phyloP scores from a whole-genome alignment of 2,113 vertebrate species.

The Ondatra zibethicus region DNA sequence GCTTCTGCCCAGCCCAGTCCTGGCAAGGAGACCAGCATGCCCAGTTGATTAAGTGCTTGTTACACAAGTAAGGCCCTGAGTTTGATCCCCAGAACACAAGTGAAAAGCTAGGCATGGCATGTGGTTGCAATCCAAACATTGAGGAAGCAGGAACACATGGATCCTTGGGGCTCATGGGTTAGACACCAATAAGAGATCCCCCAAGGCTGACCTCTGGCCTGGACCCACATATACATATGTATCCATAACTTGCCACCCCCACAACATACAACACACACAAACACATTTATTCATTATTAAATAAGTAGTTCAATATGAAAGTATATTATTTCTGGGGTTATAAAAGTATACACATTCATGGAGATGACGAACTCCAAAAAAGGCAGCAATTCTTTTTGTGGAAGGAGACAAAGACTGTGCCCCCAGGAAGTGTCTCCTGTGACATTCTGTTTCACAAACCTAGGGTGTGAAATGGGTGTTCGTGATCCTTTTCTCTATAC shows the following conservation, averaged over 20 bases:
- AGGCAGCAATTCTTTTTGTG: background rate
- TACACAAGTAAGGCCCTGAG: too few relatives aligned
- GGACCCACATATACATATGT: background rate
- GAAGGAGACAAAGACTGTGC: background rate
- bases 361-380: slow-evolving; percentile 19
- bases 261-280: background rate
- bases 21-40: background rate
- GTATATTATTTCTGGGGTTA: background rate
- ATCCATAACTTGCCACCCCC: background rate
- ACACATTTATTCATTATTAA: background rate
- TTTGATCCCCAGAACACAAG: background rate
- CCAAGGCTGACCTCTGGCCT: background rate
- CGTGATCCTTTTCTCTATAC: background rate
- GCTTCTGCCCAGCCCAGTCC: background rate
- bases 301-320: slow-evolving; percentile 4
- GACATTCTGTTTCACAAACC: background rate
- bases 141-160: too few relatives aligned
- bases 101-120: background rate
- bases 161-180: background rate
- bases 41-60: background rate
- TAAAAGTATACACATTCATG: background rate
- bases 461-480: background rate
- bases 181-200: background rate
- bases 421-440: background rate
- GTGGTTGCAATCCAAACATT: background rate